phyloP scores from a whole-genome alignment of 2,888 invertebrate species.

The Ochropleura plecta region DNA sequence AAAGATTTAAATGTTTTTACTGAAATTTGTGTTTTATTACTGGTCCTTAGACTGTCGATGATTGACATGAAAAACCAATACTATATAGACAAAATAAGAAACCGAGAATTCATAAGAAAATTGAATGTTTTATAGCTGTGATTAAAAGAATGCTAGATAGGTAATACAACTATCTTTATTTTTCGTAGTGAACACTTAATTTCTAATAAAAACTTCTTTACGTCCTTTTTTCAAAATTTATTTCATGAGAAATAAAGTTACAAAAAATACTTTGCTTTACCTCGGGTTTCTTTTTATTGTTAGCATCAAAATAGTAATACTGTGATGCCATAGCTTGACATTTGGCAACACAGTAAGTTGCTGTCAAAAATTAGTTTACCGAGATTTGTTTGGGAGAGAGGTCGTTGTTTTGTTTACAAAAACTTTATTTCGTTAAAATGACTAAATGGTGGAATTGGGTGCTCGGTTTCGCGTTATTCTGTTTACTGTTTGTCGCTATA shows the following conservation, averaged over 20 bases:
- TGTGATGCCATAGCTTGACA: background rate
- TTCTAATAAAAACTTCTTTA: background rate
- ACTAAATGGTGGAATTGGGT: slow-evolving; percentile 87
- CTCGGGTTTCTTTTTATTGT: background rate
- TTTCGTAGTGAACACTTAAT: background rate
- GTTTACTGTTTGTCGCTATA: slow-evolving; percentile 83
- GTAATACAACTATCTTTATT: background rate
- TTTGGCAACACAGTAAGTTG: slow-evolving; percentile 21
- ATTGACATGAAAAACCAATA: background rate
- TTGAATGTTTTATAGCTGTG: background rate
- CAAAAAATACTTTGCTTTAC: background rate
- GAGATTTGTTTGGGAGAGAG: slow-evolving; percentile 22
- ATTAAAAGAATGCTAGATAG: background rate
- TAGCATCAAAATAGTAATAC: background rate
- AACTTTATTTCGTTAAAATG: slow-evolving; percentile 73
- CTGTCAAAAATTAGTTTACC: slow-evolving; percentile 50
- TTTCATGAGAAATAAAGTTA: too few relatives aligned
- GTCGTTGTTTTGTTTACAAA: slow-evolving; percentile 48
- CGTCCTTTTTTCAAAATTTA: too few relatives aligned
- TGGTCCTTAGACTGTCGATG: background rate
- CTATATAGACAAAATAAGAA: too few relatives aligned
- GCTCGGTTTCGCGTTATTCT: slow-evolving; percentile 76
- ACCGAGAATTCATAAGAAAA: too few relatives aligned
- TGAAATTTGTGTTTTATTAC: slow-evolving; percentile 17
- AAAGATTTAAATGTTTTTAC: slow-evolving; percentile 9